Evolutionary conservation across 1,140 invertebrate species (phyloP), one percentile per base, ranked within the genome.

Genomic region (Drosophila neocordata): DNA sequence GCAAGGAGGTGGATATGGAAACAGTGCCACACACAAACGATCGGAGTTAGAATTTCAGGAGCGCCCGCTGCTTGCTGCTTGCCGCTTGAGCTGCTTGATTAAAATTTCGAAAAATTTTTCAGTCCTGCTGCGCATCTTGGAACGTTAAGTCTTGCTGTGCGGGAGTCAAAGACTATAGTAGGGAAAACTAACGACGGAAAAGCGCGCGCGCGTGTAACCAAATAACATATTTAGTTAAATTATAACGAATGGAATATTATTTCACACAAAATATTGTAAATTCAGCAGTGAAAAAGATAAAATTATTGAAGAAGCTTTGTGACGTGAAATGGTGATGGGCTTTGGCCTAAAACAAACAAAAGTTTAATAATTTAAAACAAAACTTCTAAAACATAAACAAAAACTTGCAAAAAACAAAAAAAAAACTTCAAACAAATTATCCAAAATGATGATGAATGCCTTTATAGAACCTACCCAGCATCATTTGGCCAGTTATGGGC

Each of bases 401-500:
- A 67, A 65, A 37, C 22, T 24, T 24, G n/a, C n/a, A 24, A 4
- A 24, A 24, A 24, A 24, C 2, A 4, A 24, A 68, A 48, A 51
- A 13, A 22, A 31, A 51, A 58, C 56, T 58, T 20, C 41, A 35
- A 31, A 20, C 34, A 35, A 65, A 69, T 59, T 64, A 18, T 63
- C 5, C 62, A 74, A 89, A 64, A 91, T 91, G 89, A 91, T 91
- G 89, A 95, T 97, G 94, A 96, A 96, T 91, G 95, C 95, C 18
- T 96, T 96, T 87, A 95, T 96, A 92, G 96, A 96, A 82, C 94
- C 93, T 35, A 69, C 83, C 56, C 89, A 93, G 91, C 93, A 95
- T 92, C 95, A 96, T 91, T 93, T 96, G 89, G 95, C 95, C 37
- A 93, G 94, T 18, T 95, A 95, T 89, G 95, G 95, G 35, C 92